phyloP scores from a whole-genome alignment of 2,888 invertebrate species.

The Orchesellides sinensis region DNA sequence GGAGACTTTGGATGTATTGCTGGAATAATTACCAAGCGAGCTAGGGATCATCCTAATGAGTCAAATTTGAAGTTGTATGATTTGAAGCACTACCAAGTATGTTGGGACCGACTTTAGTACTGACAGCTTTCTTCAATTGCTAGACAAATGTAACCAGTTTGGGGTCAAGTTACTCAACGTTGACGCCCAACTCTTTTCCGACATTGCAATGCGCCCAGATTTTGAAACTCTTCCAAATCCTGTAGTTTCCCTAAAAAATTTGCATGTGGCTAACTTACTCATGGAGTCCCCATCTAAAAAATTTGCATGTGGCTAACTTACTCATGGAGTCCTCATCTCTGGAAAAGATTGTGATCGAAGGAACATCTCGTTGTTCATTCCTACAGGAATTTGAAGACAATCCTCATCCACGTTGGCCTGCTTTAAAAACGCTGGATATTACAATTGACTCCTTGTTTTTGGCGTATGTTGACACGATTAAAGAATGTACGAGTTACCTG shows the following conservation, averaged over 20 bases:
- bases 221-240: not conserved
- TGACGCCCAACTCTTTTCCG: not conserved
- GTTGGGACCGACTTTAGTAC: not conserved
- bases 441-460: not conserved
- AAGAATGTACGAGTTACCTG: no score
- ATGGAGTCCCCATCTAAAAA: not conserved
- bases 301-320: not conserved
- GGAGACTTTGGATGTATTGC: not conserved
- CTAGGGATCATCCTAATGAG: not conserved
- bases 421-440: not conserved
- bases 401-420: not conserved
- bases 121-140: not conserved
- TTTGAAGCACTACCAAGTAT: not conserved
- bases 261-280: not conserved
- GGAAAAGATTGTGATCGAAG: not conserved
- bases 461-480: no score
- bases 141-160: not conserved
- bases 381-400: no score
- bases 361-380: not conserved
- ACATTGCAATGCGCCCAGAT: not conserved
- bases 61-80: constrained; percentile 15
- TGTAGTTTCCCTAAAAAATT: not conserved
- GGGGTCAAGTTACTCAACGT: constrained; percentile 3
- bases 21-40: not conserved
- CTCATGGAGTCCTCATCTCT: not conserved